phyloP scores from a whole-genome alignment of 2,888 invertebrate species.

The Galerucella calmariensis region DNA sequence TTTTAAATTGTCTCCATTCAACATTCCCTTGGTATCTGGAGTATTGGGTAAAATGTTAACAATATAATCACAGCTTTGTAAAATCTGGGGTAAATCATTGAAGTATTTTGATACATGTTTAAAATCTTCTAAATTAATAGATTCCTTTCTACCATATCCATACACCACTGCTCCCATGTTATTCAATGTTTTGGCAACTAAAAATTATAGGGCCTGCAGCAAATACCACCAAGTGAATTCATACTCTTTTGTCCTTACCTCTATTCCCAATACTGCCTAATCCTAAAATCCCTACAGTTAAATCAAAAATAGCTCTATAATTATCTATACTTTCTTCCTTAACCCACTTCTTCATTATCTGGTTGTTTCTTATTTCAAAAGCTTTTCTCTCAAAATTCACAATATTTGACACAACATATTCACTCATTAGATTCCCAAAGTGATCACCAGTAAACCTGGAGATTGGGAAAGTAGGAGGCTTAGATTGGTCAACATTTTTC shows the following conservation, averaged over 20 bases:
- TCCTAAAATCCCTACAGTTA: slow-evolving; percentile 69
- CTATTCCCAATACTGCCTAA: slow-evolving; percentile 68
- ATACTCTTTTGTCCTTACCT: slow-evolving; percentile 56
- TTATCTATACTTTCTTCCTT: slow-evolving; percentile 57
- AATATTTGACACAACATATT: slow-evolving; percentile 67
- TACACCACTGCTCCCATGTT: slow-evolving; percentile 63
- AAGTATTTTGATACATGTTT: slow-evolving; percentile 55
- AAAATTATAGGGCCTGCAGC: slow-evolving; percentile 36
- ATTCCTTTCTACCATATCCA: slow-evolving; percentile 49
- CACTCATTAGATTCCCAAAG: slow-evolving; percentile 67
- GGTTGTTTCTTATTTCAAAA: slow-evolving; percentile 51
- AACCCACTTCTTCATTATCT: slow-evolving; percentile 56
- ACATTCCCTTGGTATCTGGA: slow-evolving; percentile 64
- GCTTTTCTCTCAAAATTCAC: slow-evolving; percentile 66
- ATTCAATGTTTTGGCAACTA: slow-evolving; percentile 66
- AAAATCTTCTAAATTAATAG: slow-evolving; percentile 42
- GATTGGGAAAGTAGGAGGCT: slow-evolving; percentile 54
- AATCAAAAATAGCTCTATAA: slow-evolving; percentile 63
- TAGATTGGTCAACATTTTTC: slow-evolving; percentile 50
- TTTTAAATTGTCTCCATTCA: slow-evolving; percentile 66
- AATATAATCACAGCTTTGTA: slow-evolving; percentile 68
- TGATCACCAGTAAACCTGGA: slow-evolving; percentile 64
- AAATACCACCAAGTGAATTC: slow-evolving; percentile 4
- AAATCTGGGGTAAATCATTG: slow-evolving; percentile 59
- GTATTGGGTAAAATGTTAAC: slow-evolving; percentile 69